Percentiles rank a stretch among this genome's conserved stretches.
These are phyloP conservation scores for Eptatretus atami DNA, from an alignment of 2,797 vertebrate species.

Conservation along the genomic window DNA sequence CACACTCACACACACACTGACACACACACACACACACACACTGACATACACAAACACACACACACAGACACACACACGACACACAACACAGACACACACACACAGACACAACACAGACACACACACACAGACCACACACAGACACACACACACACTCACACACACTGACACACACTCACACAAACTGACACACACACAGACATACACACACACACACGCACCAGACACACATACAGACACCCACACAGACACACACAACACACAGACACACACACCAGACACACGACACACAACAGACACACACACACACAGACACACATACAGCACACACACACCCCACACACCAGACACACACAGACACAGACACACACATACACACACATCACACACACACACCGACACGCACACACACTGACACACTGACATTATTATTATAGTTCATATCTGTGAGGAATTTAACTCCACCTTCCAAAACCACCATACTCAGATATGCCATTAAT, in stretches of 20 bases:
- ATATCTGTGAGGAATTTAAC: no score
- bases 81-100: background rate
- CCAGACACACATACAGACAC: no score
- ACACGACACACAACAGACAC: background rate
- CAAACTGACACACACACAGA: background rate
- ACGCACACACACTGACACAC: background rate
- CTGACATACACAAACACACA: background rate
- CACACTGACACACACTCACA: no score
- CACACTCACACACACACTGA: background rate
- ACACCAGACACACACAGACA: background rate
- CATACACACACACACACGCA: background rate
- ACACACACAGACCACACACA: background rate
- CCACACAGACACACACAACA: background rate
- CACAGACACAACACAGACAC: background rate
- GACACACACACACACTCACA: background rate
- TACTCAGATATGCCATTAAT: no score
- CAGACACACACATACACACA: no score
- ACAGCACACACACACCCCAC: background rate
- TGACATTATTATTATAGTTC: background rate
- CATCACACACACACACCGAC: constrained; percentile 1
- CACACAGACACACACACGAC: background rate
- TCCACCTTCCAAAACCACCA: no score
- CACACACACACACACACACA: background rate
- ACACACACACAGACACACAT: background rate
- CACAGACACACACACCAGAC: background rate